Evolutionary conservation across 1,140 invertebrate species (phyloP), one percentile per base, ranked within the genome.

Genomic region (Triops longicaudatus): DNA sequence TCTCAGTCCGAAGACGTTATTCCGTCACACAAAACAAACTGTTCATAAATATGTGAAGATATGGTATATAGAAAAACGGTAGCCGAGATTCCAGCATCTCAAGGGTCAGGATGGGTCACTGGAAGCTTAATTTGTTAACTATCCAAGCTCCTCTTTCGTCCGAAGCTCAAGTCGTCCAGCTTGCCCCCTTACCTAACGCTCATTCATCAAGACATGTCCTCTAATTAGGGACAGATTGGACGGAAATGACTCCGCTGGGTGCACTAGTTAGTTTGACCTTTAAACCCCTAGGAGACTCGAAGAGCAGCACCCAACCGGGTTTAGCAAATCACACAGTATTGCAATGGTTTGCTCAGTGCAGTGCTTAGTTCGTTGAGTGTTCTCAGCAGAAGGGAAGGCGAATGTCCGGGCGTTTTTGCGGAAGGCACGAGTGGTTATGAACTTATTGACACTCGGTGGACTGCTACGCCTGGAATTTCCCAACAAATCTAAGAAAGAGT

Each of bases 181-280:
- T 63, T 37, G 31, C 2, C 17, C 50, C 50, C 50, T 63, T n/a
- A 63, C 50, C 50, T 63, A 63, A 63, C 50, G 50, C 17, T n/a
- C 50, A 63, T 22, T 63, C 50, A 63, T 63, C 50, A 63, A 63
- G 50, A 17, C 50, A 5, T 9, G 14, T 22, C 22, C 22, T 14
- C 50, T 63, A 63, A 63, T 63, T 63, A 63, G 50, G 50, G 50
- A 22, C 50, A 63, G 50, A 63, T 63, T 63, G 50, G 50, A 63
- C 50, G 50, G 50, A 63, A 63, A 63, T 63, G 50, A 63, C 17
- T 63, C 50, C 17, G 50, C 50, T 63, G 50, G 50, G 50, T 22
- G 14, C 50, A 9, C 50, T 63, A 63, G 50, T 63, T 63, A 63
- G 17, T 63, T 22, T 63, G 50, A 22, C 14, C 50, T 63, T 63